Conservation (phyloP, 2,113 vertebrate genomes). For the Gulo gulo region DNA sequence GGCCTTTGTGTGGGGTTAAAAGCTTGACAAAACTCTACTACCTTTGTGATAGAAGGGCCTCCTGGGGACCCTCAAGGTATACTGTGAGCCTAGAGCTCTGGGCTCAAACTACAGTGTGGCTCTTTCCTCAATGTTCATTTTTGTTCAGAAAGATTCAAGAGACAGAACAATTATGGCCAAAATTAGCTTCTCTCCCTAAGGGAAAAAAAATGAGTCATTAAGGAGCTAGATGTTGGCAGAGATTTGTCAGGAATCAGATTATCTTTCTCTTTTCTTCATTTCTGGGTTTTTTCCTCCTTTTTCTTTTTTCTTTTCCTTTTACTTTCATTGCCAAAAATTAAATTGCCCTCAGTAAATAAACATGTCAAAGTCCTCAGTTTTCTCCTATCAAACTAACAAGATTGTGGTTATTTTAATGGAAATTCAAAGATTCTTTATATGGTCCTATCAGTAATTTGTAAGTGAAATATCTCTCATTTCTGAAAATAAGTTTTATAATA, state of each 20-base stretch:
- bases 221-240: not conserved
- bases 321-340: constrained; percentile 16
- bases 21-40: not conserved
- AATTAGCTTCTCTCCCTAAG: not conserved
- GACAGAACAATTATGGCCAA: not conserved
- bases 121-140: not conserved
- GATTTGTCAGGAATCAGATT: not conserved
- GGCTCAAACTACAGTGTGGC: not conserved
- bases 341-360: constrained; percentile 20
- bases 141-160: constrained; percentile 21
- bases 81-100: not conserved
- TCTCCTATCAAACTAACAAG: not conserved
- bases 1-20: not conserved
- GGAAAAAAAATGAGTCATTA: not conserved
- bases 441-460: not conserved
- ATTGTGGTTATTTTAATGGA: not conserved
- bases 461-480: not conserved
- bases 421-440: not conserved
- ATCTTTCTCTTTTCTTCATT: not conserved
- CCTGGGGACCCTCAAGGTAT: not conserved
- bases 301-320: not conserved
- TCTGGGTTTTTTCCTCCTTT: not conserved
- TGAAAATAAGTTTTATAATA: not conserved
- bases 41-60: not conserved
- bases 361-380: not conserved